These are phyloP conservation scores for Pyrgus malvae DNA, from an alignment of 2,888 invertebrate species.

Conservation along the genomic window DNA sequence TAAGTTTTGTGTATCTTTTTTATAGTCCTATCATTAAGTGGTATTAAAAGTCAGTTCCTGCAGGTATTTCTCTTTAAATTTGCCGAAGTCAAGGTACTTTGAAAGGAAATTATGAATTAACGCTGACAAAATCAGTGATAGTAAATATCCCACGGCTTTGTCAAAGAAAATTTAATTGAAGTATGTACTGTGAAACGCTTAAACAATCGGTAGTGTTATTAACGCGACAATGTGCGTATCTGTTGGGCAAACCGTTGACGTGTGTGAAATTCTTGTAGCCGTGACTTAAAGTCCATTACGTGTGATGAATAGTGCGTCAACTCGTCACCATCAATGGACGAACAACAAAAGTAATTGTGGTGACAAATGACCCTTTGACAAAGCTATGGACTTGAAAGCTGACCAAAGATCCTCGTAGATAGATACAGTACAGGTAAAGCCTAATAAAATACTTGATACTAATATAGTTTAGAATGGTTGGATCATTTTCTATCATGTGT, in stretches of 20 bases:
- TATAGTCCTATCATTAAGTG: too few relatives aligned
- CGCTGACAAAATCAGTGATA: slow-evolving; percentile 11
- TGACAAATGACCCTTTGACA: slow-evolving; percentile 40
- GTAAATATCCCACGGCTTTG: slow-evolving; percentile 14
- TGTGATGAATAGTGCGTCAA: slow-evolving; percentile 38
- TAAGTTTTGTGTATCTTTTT: too few relatives aligned
- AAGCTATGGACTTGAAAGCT: slow-evolving; percentile 19
- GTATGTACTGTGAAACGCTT: slow-evolving; percentile 22
- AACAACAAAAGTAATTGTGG: slow-evolving; percentile 42
- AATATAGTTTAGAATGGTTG: not conserved
- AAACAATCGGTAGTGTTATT: slow-evolving; percentile 27
- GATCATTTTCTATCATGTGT: too few relatives aligned
- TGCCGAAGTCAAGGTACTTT: slow-evolving; percentile 2
- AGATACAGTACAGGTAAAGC: not conserved
- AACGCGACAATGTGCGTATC: slow-evolving; percentile 36
- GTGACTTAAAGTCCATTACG: slow-evolving; percentile 44
- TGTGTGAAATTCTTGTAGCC: slow-evolving; percentile 42
- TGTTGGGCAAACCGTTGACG: slow-evolving; percentile 44
- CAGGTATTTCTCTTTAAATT: too few relatives aligned
- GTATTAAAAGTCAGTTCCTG: too few relatives aligned
- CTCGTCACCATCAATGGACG: slow-evolving; percentile 30
- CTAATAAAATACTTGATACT: not conserved
- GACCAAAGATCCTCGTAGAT: not conserved
- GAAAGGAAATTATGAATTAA: slow-evolving; percentile 10
- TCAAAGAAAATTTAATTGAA: slow-evolving; percentile 25